Evolutionary conservation across 2,888 invertebrate species (phyloP).

Genomic region (Monoplex corrugatus): DNA sequence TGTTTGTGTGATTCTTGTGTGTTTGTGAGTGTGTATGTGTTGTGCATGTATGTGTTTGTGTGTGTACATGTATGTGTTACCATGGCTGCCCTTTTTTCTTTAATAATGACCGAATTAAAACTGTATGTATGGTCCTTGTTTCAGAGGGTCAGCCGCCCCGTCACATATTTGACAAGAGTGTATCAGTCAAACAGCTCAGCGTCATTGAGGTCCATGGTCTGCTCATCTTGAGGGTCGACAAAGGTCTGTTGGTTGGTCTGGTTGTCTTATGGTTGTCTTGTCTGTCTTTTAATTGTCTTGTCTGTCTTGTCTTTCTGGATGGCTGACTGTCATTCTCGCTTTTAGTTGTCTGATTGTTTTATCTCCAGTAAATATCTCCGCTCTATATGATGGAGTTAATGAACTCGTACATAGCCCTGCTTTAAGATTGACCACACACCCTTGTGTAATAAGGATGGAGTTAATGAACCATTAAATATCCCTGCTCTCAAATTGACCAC

Average conservation of each 20-base stretch:
- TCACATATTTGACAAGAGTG: constrained; percentile 87
- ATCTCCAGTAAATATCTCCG: too few species aligned
- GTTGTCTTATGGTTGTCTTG: neutral
- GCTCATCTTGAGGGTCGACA: constrained; percentile 87
- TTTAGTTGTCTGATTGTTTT: too few species aligned
- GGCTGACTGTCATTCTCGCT: too few species aligned
- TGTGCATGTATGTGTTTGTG: neutral
- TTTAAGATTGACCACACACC: too few species aligned
- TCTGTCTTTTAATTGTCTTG: neutral
- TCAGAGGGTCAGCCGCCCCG: constrained; percentile 86
- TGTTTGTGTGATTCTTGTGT: neutral
- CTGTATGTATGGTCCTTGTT: neutral
- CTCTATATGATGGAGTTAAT: too few species aligned
- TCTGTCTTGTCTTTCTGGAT: neutral
- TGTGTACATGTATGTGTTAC: neutral
- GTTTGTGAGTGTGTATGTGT: neutral
- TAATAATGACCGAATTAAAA: too few species aligned
- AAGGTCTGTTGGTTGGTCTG: constrained; percentile 77
- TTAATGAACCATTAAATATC: too few species aligned
- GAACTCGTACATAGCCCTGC: too few species aligned
- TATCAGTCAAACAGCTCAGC: constrained; percentile 87
- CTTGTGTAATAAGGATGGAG: too few species aligned
- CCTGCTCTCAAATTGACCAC: too few species aligned
- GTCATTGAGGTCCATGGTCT: constrained; percentile 90
- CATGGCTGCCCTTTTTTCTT: neutral